phyloP scores from a whole-genome alignment of 2,888 invertebrate species.

The Brenthis ino region DNA sequence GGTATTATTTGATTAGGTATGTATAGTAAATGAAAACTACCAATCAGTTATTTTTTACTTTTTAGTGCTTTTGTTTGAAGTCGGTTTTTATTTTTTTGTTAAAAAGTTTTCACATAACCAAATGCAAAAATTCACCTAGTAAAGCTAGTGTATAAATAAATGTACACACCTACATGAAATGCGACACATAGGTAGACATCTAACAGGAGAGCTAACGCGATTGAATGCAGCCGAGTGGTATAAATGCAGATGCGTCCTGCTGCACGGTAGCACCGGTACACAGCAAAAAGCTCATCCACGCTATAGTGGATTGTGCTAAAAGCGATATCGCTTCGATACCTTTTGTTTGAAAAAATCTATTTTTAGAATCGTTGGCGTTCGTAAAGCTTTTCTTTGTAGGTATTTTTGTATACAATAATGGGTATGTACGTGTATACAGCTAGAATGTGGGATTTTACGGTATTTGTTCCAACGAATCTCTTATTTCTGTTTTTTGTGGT shows the following conservation, averaged over 20 bases:
- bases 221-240: constrained; percentile 19
- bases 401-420: constrained; percentile 4
- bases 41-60: too few species aligned
- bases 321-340: constrained; percentile 14
- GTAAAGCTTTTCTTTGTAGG: constrained; percentile 16
- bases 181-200: not conserved
- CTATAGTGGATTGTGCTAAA: constrained; percentile 13
- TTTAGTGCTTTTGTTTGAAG: too few species aligned
- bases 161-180: too few species aligned
- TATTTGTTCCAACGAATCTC: too few species aligned
- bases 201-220: constrained; percentile 6
- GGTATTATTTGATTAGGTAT: too few species aligned
- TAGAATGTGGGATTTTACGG: not conserved
- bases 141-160: not conserved
- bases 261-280: not conserved
- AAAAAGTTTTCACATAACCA: not conserved
- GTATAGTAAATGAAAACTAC: too few species aligned
- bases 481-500: too few species aligned
- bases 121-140: not conserved
- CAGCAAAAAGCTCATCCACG: constrained; percentile 11
- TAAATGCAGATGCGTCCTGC: not conserved
- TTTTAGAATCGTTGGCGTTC: constrained; percentile 8
- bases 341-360: constrained; percentile 14
- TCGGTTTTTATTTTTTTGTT: too few species aligned
- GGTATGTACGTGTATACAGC: not conserved